Evolutionary conservation across 2,797 vertebrate genomes (phyloP).

Genomic region (Harpagifer antarcticus): DNA sequence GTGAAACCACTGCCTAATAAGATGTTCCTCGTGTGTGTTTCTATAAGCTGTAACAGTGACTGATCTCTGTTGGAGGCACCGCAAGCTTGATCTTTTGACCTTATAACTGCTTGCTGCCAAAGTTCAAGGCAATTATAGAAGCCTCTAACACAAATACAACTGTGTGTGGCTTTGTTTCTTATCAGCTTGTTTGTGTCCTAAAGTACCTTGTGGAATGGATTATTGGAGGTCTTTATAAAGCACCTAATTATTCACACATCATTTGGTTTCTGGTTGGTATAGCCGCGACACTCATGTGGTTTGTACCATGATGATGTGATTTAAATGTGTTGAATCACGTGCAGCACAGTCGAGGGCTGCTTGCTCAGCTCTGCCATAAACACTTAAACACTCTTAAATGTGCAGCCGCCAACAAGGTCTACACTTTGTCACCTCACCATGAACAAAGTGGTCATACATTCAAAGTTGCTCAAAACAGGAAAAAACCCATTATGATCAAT

Average conservation of each 20-base stretch:
- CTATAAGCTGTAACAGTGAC: not conserved
- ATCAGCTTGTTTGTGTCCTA: constrained; percentile 3
- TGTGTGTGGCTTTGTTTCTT: not conserved
- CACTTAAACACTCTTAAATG: not conserved
- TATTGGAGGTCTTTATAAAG: too few species aligned
- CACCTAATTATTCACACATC: too few species aligned
- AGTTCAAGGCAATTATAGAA: constrained; percentile 5
- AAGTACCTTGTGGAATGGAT: too few species aligned
- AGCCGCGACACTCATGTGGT: not conserved
- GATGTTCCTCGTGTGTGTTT: constrained; percentile 24
- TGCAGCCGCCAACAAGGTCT: not conserved
- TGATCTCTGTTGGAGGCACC: constrained; percentile 12
- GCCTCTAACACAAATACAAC: not conserved
- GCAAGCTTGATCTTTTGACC: constrained; percentile 9
- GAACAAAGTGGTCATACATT: not conserved
- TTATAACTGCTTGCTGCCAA: not conserved
- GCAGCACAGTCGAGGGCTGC: not conserved
- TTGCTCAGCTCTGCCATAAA: not conserved
- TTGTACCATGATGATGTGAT: constrained; percentile 5
- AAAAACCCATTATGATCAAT: not conserved
- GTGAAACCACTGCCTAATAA: constrained; percentile 39
- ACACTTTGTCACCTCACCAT: not conserved
- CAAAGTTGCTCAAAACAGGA: not conserved
- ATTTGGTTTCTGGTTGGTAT: not conserved
- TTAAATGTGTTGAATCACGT: constrained; percentile 43